Evolutionary conservation across 2,113 vertebrate species (phyloP).

Genomic region (Halcyon senegalensis): DNA sequence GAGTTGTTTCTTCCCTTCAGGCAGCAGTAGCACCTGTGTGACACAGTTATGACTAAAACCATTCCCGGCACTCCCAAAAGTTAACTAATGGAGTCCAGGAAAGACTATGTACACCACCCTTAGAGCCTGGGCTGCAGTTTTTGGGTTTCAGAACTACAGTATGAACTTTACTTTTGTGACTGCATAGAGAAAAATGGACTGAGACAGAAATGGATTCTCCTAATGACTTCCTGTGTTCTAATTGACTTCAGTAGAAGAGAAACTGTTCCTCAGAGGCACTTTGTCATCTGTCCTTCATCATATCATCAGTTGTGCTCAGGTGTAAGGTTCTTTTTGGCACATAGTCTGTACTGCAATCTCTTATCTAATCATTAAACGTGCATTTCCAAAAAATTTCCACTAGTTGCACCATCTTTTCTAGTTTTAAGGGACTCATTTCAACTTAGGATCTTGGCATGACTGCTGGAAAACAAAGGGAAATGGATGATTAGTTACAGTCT

Average conservation of each 20-base stretch:
- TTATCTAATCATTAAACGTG: neutral
- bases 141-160: neutral
- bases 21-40: neutral
- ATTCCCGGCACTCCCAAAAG: neutral
- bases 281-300: slow-evolving; percentile 28
- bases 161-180: neutral
- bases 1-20: neutral
- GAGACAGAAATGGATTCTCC: neutral
- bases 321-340: neutral
- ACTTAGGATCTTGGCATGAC: neutral
- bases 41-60: rapidly evolving
- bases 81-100: rapidly evolving
- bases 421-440: slow-evolving; percentile 4
- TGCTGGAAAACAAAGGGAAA: slow-evolving; percentile 14
- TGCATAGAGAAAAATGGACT: neutral
- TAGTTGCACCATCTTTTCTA: neutral
- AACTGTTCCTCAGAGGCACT: neutral
- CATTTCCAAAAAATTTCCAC: neutral
- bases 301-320: neutral
- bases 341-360: neutral
- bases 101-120: neutral
- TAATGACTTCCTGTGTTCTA: neutral
- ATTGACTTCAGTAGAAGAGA: neutral
- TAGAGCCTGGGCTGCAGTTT: neutral
- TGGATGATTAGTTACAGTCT: neutral